Evolutionary conservation across 2,888 invertebrate species (phyloP), one percentile per base, ranked within the genome.

Genomic region (Trimorus sp.): DNA sequence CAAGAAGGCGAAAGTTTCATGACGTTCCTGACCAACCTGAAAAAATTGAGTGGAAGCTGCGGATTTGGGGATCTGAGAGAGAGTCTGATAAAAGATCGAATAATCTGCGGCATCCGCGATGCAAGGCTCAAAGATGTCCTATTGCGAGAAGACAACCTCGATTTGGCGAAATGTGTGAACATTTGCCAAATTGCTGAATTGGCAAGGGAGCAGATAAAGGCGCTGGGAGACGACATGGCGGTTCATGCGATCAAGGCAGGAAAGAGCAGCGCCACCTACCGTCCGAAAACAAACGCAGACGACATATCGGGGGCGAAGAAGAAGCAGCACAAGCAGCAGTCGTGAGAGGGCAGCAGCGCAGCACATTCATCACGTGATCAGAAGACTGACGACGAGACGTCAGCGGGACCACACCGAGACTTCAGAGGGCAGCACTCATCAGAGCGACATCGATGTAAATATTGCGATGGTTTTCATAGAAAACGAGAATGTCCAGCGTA

Each of bases 401-500:
- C n/a, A n/a, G n/a, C n/a, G n/a, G n/a, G n/a, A n/a, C n/a, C n/a
- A n/a, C n/a, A n/a, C n/a, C n/a, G n/a, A n/a, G n/a, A n/a, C n/a
- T n/a, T n/a, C n/a, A n/a, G n/a, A n/a, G n/a, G n/a, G n/a, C n/a
- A n/a, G n/a, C n/a, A n/a, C n/a, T 14, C 5, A 15, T 7, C 53
- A 11, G 53, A 4, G 14, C 53, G 36, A 38, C 58, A 37, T 14
- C 15, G n/a, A n/a, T n/a, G n/a, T n/a, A n/a, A n/a, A n/a, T n/a
- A n/a, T n/a, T n/a, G n/a, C n/a, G n/a, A n/a, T n/a, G n/a, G n/a
- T n/a, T 26, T 74, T 12, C 53, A 79, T 12, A 77, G 53, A 48
- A 3, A 7, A 15, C 40, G 76, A 26, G 15, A 79, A 14, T 84
- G 84, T 58, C 83, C 84, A 40, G 84, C 80, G 36, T 80, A 63